Percentiles rank a stretch among this genome's conserved stretches.
These are phyloP conservation scores for Conchocele bisecta DNA, from an alignment of 2,888 invertebrate genomes.

Conservation along the genomic window DNA sequence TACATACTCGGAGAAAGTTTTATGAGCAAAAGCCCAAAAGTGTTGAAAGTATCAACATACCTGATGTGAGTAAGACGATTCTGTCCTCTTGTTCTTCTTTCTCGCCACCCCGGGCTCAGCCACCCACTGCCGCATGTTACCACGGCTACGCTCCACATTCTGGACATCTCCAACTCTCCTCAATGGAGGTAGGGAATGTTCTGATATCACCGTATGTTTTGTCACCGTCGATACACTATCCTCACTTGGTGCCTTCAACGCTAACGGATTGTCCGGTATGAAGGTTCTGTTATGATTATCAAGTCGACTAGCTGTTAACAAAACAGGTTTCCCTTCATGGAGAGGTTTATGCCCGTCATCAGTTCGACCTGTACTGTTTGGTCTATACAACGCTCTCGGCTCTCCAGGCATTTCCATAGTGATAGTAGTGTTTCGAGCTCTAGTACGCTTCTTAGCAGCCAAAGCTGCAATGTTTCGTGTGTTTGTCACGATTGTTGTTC, in stretches of 20 bases:
- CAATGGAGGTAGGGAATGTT: constrained; percentile 49
- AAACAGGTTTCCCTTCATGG: constrained; percentile 48
- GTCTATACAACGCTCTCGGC: constrained; percentile 63
- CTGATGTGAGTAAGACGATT: constrained; percentile 57
- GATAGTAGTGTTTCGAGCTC: constrained; percentile 63
- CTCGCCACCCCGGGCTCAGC: constrained; percentile 43
- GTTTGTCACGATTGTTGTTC: constrained; percentile 71
- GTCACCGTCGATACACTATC: constrained; percentile 68
- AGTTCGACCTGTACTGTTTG: no score
- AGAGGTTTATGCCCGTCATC: constrained; percentile 35
- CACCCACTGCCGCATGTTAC: constrained; percentile 51
- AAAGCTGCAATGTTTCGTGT: constrained; percentile 80
- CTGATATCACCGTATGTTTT: constrained; percentile 59
- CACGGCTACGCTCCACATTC: constrained; percentile 24
- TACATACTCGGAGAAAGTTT: no score
- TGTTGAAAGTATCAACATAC: constrained; percentile 27
- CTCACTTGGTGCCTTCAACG: constrained; percentile 63
- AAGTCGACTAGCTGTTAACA: constrained; percentile 76
- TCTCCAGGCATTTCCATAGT: constrained; percentile 57
- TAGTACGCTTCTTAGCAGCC: constrained; percentile 76
- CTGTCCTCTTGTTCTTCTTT: constrained; percentile 47
- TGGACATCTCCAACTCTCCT: constrained; percentile 35
- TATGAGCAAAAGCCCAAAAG: no score
- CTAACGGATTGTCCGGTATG: constrained; percentile 56
- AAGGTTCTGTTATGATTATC: constrained; percentile 76